Percentiles rank a stretch among this genome's conserved stretches.
phyloP scores from a whole-genome alignment of 2,113 vertebrate genomes.

The Oncorhynchus tshawytscha region DNA sequence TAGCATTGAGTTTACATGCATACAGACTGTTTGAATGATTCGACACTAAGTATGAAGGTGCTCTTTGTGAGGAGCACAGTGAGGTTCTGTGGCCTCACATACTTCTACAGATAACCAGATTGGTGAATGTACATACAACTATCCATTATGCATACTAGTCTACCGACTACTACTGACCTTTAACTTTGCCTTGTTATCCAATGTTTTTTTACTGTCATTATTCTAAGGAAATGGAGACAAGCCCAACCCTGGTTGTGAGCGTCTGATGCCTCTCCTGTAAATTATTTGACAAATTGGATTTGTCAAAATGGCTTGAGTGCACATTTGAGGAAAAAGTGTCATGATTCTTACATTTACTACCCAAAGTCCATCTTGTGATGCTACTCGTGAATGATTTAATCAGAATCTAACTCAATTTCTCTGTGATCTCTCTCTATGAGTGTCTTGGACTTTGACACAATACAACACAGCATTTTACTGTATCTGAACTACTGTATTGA shows the following conservation, averaged over 20 bases:
- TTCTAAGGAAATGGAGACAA: too few species aligned
- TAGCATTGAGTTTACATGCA: not conserved
- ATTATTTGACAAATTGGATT: too few species aligned
- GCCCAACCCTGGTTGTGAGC: too few species aligned
- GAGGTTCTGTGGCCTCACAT: too few species aligned
- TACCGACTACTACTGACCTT: conserved; percentile 10
- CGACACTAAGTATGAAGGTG: conserved; percentile 7
- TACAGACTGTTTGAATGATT: conserved; percentile 12
- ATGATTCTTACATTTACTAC: not conserved
- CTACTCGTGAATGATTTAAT: not conserved
- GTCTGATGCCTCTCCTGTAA: too few species aligned
- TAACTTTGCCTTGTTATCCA: not conserved
- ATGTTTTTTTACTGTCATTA: not conserved
- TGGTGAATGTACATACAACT: conserved; percentile 40
- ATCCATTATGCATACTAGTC: conserved; percentile 5
- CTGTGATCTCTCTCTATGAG: not conserved
- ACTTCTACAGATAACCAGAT: conserved; percentile 7
- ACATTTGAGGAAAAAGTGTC: not conserved
- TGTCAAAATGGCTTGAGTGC: not conserved
- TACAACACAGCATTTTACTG: not conserved
- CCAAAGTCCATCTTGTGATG: not conserved
- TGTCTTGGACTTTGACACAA: not conserved
- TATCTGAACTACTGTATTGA: too few species aligned
- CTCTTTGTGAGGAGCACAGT: not conserved
- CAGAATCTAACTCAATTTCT: not conserved